Conservation (phyloP, 2,113 vertebrate species). For the Peucedramus taeniatus region DNA sequence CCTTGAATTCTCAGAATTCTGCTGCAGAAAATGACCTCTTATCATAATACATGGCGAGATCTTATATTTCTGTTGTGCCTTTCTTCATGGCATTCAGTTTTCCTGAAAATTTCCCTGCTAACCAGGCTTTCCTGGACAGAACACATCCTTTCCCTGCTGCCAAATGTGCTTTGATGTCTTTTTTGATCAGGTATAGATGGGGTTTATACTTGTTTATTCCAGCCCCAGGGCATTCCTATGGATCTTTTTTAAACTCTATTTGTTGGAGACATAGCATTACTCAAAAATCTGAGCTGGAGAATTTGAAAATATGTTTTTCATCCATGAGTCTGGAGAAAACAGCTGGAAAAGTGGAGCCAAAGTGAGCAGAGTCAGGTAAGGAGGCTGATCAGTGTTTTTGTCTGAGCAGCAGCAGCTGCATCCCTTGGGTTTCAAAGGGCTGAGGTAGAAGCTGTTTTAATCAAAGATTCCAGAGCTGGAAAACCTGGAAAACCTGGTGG, state of each 20-base stretch:
- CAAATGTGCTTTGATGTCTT: neutral
- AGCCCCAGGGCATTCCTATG: neutral
- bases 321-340: neutral
- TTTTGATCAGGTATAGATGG: neutral
- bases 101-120: neutral
- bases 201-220: neutral
- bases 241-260: neutral
- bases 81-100: neutral
- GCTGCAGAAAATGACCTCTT: neutral
- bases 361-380: neutral
- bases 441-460: neutral
- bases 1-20: neutral
- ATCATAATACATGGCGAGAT: neutral
- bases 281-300: neutral
- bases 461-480: neutral
- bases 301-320: neutral
- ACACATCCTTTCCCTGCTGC: neutral
- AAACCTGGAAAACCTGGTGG: neutral
- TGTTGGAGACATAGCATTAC: neutral
- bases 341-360: neutral
- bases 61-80: neutral
- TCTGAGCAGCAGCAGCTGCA: neutral
- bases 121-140: neutral
- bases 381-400: neutral
- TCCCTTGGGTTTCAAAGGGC: neutral